A percentile compares a stretch with the other conserved stretches of the same genome.
phyloP scores from a whole-genome alignment of 2,888 invertebrate species.

The Steinernema scapterisci region DNA sequence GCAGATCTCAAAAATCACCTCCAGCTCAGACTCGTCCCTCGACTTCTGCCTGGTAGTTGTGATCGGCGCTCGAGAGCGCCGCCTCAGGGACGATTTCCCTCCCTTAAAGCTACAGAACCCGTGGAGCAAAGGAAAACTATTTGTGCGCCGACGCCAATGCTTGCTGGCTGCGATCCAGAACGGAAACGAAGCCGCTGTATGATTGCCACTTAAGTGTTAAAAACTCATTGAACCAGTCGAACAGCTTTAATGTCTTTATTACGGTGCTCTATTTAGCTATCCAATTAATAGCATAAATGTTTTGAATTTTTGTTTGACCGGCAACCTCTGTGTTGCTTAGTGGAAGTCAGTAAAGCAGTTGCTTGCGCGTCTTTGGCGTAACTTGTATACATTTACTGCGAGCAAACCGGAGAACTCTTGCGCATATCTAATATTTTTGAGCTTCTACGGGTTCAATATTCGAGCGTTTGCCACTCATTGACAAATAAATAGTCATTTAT shows the following conservation, averaged over 20 bases:
- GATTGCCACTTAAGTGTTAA: neutral
- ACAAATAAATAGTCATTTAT: conserved; percentile 1
- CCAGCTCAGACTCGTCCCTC: conserved; percentile 71
- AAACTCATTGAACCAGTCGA: neutral
- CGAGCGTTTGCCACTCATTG: too few relatives aligned
- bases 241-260: conserved; percentile 2
- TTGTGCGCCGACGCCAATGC: conserved; percentile 86
- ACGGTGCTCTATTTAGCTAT: neutral
- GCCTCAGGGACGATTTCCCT: conserved; percentile 89
- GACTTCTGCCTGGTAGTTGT: conserved; percentile 94
- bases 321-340: too few relatives aligned
- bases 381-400: too few relatives aligned
- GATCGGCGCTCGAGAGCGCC: conserved; percentile 89
- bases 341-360: too few relatives aligned
- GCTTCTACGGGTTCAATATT: too few relatives aligned
- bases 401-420: too few relatives aligned
- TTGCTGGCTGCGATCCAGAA: conserved; percentile 69
- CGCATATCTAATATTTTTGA: too few relatives aligned
- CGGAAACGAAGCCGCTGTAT: conserved; percentile 70
- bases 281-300: neutral
- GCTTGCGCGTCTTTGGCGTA: too few relatives aligned
- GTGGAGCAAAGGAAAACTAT: conserved; percentile 90
- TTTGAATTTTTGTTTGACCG: too few relatives aligned
- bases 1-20: conserved; percentile 81
- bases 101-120: conserved; percentile 85